Evolutionary conservation across 2,888 invertebrate genomes (phyloP).

Genomic region (Luperina testacea): DNA sequence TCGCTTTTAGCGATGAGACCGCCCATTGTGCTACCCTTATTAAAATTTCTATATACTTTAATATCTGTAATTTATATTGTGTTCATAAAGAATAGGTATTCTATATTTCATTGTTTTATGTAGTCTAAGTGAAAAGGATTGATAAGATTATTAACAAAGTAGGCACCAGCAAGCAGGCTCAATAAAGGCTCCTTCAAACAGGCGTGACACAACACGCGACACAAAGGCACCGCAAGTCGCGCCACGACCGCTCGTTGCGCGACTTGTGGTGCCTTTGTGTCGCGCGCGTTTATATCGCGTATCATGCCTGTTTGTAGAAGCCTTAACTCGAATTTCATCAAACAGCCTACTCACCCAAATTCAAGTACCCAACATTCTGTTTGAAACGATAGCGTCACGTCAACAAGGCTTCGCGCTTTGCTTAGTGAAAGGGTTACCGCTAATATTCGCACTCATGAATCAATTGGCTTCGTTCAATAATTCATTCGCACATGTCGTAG

Average conservation of each 20-base stretch:
- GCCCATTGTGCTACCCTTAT: neutral
- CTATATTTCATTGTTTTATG: neutral
- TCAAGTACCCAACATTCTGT: neutral
- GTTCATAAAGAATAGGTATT: neutral
- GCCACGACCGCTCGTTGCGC: too few species aligned
- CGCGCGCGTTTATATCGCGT: too few species aligned
- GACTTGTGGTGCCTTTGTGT: too few species aligned
- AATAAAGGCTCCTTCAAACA: neutral
- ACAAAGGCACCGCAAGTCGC: too few species aligned
- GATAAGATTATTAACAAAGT: neutral
- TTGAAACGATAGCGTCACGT: slow-evolving; percentile 17
- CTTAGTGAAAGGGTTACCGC: slow-evolving; percentile 33
- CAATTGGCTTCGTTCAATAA: slow-evolving; percentile 52
- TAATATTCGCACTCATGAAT: slow-evolving; percentile 47
- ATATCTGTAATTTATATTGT: neutral
- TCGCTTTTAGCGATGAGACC: neutral
- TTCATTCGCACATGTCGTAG: slow-evolving; percentile 44
- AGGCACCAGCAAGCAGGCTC: neutral
- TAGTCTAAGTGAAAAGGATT: neutral
- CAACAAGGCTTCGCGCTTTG: slow-evolving; percentile 26
- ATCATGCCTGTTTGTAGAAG: too few species aligned
- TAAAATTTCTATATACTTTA: neutral
- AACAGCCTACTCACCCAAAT: neutral
- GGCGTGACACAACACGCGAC: too few species aligned
- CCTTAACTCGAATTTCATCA: neutral